phyloP scores from a whole-genome alignment of 37 sponge, comb jelly and placozoan genomes.

The Hexactinellida sp. region DNA sequence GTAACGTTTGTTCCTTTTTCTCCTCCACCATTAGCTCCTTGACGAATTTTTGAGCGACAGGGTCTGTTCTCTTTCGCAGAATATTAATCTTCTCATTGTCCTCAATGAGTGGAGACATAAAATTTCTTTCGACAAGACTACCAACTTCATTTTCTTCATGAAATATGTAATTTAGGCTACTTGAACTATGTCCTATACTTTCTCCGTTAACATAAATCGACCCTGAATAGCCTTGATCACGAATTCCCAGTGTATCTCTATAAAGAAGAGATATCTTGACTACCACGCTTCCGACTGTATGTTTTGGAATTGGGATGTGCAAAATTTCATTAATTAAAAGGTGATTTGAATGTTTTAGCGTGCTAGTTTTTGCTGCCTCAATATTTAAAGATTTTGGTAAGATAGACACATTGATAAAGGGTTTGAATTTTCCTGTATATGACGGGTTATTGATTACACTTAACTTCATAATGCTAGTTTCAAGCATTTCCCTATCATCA shows the following conservation, averaged over 20 bases:
- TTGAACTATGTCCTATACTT: constrained; percentile 3
- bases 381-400: neutral
- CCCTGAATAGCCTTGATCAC: neutral
- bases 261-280: neutral
- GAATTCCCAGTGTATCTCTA: neutral
- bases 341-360: neutral
- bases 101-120: neutral
- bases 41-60: neutral
- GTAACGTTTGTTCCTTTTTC: neutral
- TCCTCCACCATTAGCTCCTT: neutral
- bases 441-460: neutral
- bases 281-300: neutral
- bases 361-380: neutral
- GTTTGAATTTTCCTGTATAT: neutral
- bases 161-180: neutral
- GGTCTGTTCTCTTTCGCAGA: neutral
- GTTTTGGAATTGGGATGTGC: neutral
- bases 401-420: neutral
- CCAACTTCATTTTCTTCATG: neutral
- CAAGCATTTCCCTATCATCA: neutral
- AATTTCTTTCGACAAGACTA: neutral
- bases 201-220: neutral
- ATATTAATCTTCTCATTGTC: neutral
- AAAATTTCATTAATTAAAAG: neutral
- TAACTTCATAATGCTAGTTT: neutral